Percentiles rank a stretch among this genome's conserved stretches.
phyloP scores from a whole-genome alignment of 2,797 vertebrate species.

The Aplochiton taeniatus region DNA sequence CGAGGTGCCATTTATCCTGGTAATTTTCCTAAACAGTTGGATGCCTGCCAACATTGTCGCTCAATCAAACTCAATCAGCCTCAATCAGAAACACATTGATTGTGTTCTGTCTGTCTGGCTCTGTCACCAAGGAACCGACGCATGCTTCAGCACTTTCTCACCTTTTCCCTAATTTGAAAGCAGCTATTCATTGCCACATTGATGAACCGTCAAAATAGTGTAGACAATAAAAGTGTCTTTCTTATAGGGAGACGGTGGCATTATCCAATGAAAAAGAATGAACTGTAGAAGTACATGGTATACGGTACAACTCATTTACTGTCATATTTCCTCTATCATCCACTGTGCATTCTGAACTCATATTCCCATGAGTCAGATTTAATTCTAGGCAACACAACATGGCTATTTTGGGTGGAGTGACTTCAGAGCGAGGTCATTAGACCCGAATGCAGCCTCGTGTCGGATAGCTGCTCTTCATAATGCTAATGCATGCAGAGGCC shows the following conservation, averaged over 20 bases:
- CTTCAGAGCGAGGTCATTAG: background rate
- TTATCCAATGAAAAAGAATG: too few relatives aligned
- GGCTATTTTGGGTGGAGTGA: background rate
- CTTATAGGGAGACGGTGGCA: too few relatives aligned
- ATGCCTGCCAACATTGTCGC: slow-evolving; percentile 47
- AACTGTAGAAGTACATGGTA: too few relatives aligned
- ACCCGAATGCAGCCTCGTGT: background rate
- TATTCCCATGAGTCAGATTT: background rate
- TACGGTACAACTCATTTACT: too few relatives aligned
- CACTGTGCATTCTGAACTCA: background rate
- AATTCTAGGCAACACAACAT: background rate
- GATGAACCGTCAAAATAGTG: too few relatives aligned
- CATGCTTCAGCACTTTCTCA: too few relatives aligned
- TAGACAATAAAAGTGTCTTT: too few relatives aligned
- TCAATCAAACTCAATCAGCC: slow-evolving; percentile 54
- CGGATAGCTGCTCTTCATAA: background rate
- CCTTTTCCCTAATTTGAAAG: too few relatives aligned
- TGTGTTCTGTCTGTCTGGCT: slow-evolving; percentile 3
- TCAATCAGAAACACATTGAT: slow-evolving; percentile 56
- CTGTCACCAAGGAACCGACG: background rate
- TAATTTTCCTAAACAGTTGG: slow-evolving; percentile 59
- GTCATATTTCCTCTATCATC: background rate
- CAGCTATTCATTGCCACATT: too few relatives aligned
- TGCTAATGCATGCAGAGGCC: background rate
- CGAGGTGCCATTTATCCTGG: slow-evolving; percentile 44